Evolutionary conservation across 2,888 invertebrate genomes (phyloP).

Genomic region (Leistus spinibarbis): DNA sequence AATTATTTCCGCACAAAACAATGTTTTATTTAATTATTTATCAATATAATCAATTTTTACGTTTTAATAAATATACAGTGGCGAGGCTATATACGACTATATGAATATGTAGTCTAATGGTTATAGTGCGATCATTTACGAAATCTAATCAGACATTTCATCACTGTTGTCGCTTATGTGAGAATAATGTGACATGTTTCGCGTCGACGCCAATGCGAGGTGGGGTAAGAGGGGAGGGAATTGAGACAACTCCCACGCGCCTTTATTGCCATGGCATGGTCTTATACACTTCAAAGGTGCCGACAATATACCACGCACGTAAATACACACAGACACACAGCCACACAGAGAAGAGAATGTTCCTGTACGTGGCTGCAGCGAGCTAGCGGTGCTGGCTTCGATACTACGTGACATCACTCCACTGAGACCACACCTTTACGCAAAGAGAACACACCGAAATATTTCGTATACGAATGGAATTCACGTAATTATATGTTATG

Average conservation of each 20-base stretch:
- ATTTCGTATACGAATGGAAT: background rate
- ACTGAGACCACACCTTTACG: background rate
- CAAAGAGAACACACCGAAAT: background rate
- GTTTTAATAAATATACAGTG: background rate
- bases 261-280: constrained; percentile 1
- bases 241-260: constrained; percentile 30
- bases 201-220: background rate
- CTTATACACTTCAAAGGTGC: constrained; percentile 20
- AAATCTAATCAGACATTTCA: background rate
- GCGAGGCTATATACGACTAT: background rate
- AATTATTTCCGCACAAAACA: too few relatives aligned
- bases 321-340: background rate
- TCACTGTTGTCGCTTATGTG: background rate
- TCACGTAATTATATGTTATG: background rate
- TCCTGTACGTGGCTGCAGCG: background rate
- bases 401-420: constrained; percentile 3
- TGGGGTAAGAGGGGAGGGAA: background rate
- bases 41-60: background rate
- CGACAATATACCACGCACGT: constrained; percentile 10
- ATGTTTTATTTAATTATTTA: background rate
- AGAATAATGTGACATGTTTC: background rate
- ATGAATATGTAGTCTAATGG: background rate
- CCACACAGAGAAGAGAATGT: background rate
- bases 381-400: background rate
- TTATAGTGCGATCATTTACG: background rate